A percentile compares a stretch with the other conserved stretches of the same genome.
These are phyloP conservation scores for Cancer borealis DNA, from an alignment of 2,888 invertebrate species.

Conservation along the genomic window DNA sequence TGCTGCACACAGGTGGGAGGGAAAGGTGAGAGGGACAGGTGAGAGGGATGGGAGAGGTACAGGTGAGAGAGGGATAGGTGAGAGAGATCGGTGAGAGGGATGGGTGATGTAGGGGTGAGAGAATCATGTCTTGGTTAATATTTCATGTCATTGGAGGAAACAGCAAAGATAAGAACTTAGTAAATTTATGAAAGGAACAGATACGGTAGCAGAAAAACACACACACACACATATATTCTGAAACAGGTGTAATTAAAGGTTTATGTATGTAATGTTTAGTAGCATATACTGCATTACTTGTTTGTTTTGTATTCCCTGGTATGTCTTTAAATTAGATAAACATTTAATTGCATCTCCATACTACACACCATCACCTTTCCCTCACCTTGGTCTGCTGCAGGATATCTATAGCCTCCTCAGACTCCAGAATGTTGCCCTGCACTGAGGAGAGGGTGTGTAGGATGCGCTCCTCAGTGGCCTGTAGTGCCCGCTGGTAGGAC, in stretches of 20 bases:
- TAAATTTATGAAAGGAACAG: no score
- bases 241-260: no score
- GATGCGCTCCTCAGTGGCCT: constrained; percentile 74
- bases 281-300: no score
- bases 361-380: background rate
- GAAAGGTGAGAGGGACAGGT: no score
- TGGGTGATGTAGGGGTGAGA: no score
- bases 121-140: no score
- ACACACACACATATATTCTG: no score
- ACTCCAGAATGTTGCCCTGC: constrained; percentile 76
- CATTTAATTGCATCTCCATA: background rate
- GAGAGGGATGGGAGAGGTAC: background rate
- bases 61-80: background rate
- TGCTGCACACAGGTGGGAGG: constrained; percentile 47
- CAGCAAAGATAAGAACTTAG: no score
- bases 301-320: no score
- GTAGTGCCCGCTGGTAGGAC: constrained; percentile 69
- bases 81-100: background rate
- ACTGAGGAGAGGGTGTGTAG: constrained; percentile 70
- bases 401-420: constrained; percentile 73
- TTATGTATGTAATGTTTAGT: no score
- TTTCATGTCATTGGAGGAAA: no score
- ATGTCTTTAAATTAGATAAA: background rate
- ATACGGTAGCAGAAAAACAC: no score
- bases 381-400: constrained; percentile 74